Percentiles rank a stretch among this genome's conserved stretches.
Evolutionary conservation across 2,113 vertebrate genomes (phyloP).

Genomic region (Neogobius melanostomus): DNA sequence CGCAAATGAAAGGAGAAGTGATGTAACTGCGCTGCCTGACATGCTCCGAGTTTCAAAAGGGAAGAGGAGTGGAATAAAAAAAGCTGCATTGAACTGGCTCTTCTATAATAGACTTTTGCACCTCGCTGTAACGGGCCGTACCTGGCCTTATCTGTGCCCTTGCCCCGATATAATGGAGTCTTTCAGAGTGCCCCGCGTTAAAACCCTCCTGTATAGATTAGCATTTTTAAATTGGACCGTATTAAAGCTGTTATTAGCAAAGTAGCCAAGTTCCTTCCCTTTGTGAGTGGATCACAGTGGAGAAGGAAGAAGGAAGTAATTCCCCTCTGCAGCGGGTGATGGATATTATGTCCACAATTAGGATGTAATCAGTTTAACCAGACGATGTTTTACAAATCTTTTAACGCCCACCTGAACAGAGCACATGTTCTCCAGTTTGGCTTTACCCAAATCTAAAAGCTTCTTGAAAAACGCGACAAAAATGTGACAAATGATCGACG

Average conservation of each 20-base stretch:
- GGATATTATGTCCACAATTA: too few relatives aligned
- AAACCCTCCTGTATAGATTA: constrained; percentile 53
- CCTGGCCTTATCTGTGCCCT: constrained; percentile 70
- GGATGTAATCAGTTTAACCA: too few relatives aligned
- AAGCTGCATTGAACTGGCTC: constrained; percentile 43
- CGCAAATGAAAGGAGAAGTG: constrained; percentile 43
- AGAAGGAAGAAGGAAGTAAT: not conserved
- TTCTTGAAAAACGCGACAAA: too few relatives aligned
- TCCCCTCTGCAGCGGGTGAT: too few relatives aligned
- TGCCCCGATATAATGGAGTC: constrained; percentile 66
- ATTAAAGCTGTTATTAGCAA: constrained; percentile 59
- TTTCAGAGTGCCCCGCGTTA: constrained; percentile 56
- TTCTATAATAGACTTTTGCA: constrained; percentile 64
- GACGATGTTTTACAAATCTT: too few relatives aligned
- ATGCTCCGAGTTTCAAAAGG: constrained; percentile 40
- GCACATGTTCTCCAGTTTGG: too few relatives aligned
- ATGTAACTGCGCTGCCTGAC: constrained; percentile 49
- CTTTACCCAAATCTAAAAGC: too few relatives aligned
- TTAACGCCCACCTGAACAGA: too few relatives aligned
- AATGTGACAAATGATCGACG: too few relatives aligned
- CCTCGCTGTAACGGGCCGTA: constrained; percentile 57
- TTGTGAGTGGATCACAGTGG: not conserved
- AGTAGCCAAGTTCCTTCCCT: constrained; percentile 12
- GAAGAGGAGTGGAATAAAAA: constrained; percentile 63
- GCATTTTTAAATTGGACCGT: constrained; percentile 55